Evolutionary conservation across 2,888 invertebrate species (phyloP), one percentile per base, ranked within the genome.

Genomic region (Athalia rosae): DNA sequence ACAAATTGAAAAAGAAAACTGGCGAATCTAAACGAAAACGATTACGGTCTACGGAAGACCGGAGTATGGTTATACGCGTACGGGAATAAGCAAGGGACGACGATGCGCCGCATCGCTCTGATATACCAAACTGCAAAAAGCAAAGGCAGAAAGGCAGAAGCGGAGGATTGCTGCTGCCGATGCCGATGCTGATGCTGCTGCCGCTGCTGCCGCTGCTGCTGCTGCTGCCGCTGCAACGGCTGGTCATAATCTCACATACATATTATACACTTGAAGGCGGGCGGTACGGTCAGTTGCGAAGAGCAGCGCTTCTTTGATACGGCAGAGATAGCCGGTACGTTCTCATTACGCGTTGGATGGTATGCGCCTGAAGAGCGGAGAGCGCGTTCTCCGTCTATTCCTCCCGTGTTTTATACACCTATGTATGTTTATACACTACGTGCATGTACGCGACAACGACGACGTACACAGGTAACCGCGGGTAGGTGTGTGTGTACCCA

Each of bases 261-360:
- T 48, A 47, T 15, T 13, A 61, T 8, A n/a, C 61, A 61, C 61
- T 8, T 13, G 61, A 15, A 48, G 56, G 59, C 13, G 47, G 45
- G 58, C 58, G 45, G 71, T 71, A 67, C 71, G 74, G 74, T 74
- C 62, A 74, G 74, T 74, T 74, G 74, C 74, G 74, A 74, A 74
- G 74, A 74, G 74, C 61, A 59, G 48, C 74, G 61, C 50, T 48
- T 74, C 61, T 74, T 74, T 61, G 74, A 74, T 74, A 74, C 74
- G 74, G 53, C 61, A 61, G 59, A 74, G 74, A 74, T 84, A 85
- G 86, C 86, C 86, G 87, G 86, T 89, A 87, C 87, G 89, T 89
- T 89, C 89, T 89, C 89, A 89, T 89, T 89, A 89, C 89, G 88
- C 87, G 88, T 86, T 88, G 88, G 87, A 89, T 86, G 89, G 89